Evolutionary conservation across 2,113 vertebrate species (phyloP).

Genomic region (Puffinus mauretanicus): DNA sequence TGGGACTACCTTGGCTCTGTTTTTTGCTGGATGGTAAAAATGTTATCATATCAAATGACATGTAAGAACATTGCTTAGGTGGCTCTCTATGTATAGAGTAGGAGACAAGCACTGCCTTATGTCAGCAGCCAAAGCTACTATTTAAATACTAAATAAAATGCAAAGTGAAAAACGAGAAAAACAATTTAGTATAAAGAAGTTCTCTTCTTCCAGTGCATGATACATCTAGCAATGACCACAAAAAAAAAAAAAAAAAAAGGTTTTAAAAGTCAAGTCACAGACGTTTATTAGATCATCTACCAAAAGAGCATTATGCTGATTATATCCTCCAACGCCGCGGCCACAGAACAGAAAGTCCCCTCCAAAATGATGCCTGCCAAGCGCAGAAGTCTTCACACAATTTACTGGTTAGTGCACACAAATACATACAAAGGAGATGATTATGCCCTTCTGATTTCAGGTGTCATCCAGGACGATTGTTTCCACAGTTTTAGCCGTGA

Average conservation of each 20-base stretch:
- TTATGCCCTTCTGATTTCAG: neutral
- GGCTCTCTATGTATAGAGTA: neutral
- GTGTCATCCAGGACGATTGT: neutral
- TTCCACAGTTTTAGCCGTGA: neutral
- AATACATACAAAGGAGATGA: neutral
- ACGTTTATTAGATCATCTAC: neutral
- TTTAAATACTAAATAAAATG: neutral
- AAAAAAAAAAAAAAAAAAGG: neutral
- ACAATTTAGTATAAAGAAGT: neutral
- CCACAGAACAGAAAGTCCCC: neutral
- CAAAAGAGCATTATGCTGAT: neutral
- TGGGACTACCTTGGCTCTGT: neutral
- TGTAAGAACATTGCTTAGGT: neutral
- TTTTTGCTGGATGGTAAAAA: neutral
- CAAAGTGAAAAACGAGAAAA: neutral
- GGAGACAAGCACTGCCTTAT: neutral
- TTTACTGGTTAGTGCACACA: neutral
- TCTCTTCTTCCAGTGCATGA: neutral
- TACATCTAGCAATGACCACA: neutral
- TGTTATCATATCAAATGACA: neutral
- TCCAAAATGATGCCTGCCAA: neutral
- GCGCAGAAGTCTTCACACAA: accelerated
- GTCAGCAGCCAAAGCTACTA: neutral
- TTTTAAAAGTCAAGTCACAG: neutral
- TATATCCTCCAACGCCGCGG: neutral